These are phyloP conservation scores for Cerceris rybyensis DNA, from an alignment of 2,888 invertebrate species.

Conservation along the genomic window DNA sequence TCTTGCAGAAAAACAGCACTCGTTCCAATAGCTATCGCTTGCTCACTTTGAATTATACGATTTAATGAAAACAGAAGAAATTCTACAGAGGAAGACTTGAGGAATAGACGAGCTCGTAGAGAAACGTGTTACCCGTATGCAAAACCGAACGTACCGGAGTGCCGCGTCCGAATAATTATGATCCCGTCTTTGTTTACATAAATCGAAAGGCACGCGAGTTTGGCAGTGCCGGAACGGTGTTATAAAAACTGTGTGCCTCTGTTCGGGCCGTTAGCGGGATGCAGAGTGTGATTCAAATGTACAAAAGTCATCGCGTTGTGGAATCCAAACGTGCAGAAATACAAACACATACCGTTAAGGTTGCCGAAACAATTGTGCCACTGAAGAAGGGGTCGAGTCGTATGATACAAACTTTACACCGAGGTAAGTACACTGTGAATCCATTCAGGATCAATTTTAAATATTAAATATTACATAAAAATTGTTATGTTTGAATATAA, in stretches of 20 bases:
- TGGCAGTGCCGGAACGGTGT: slow-evolving; percentile 4
- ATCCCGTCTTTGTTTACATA: slow-evolving; percentile 55
- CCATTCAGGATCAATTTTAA: slow-evolving; percentile 20
- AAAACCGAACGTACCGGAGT: slow-evolving; percentile 23
- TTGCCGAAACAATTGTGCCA: slow-evolving; percentile 38
- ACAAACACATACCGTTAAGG: slow-evolving; percentile 50
- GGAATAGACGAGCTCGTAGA: neutral
- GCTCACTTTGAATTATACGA: no score
- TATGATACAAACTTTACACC: neutral
- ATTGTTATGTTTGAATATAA: neutral
- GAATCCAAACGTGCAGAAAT: slow-evolving; percentile 52
- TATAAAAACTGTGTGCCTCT: slow-evolving; percentile 44
- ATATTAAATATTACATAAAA: slow-evolving; percentile 17
- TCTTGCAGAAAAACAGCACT: neutral
- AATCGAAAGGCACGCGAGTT: slow-evolving; percentile 41
- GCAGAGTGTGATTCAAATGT: slow-evolving; percentile 55
- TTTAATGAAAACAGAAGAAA: no score
- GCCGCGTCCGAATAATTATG: slow-evolving; percentile 17
- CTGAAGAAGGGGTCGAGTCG: slow-evolving; percentile 19
- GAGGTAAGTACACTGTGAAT: slow-evolving; percentile 2
- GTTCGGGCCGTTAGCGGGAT: slow-evolving; percentile 49
- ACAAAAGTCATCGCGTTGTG: slow-evolving; percentile 47
- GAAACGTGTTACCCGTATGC: slow-evolving; percentile 19
- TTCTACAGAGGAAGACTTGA: no score
- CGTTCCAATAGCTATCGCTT: no score